A percentile compares a stretch with the other conserved stretches of the same genome.
Conservation (phyloP, 2,113 vertebrate genomes). For the Gallinago paraguaiae region DNA sequence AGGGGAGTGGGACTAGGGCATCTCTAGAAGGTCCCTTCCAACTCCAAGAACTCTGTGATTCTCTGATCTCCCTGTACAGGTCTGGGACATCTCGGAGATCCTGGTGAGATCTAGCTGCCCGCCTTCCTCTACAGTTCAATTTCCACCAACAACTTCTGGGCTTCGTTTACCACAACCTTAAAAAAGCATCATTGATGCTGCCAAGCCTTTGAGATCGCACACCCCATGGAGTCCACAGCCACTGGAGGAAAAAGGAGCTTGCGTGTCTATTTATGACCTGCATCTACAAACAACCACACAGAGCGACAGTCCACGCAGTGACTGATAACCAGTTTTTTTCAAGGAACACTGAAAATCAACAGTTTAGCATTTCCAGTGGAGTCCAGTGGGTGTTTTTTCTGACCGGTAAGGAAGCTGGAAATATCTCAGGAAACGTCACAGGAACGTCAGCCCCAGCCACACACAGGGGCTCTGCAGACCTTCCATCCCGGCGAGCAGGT, state of each 20-base stretch:
- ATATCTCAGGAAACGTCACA: background rate
- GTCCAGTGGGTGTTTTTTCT: background rate
- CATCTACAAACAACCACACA: background rate
- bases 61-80: background rate
- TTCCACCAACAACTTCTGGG: background rate
- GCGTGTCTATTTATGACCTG: background rate
- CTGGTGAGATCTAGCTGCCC: background rate
- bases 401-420: background rate
- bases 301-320: background rate
- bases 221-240: rapidly evolving
- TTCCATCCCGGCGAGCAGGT: background rate
- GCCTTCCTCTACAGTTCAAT: background rate
- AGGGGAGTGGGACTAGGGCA: no score
- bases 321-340: background rate
- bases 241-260: background rate
- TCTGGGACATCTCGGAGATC: background rate
- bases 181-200: background rate
- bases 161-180: background rate
- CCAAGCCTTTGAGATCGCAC: background rate
- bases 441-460: background rate
- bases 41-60: no score
- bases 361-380: background rate
- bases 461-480: background rate
- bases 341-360: background rate
- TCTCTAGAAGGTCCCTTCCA: no score